A percentile compares a stretch with the other conserved stretches of the same genome.
Evolutionary conservation across 2,113 vertebrate species (phyloP).

Genomic region (Nymphicus hollandicus): DNA sequence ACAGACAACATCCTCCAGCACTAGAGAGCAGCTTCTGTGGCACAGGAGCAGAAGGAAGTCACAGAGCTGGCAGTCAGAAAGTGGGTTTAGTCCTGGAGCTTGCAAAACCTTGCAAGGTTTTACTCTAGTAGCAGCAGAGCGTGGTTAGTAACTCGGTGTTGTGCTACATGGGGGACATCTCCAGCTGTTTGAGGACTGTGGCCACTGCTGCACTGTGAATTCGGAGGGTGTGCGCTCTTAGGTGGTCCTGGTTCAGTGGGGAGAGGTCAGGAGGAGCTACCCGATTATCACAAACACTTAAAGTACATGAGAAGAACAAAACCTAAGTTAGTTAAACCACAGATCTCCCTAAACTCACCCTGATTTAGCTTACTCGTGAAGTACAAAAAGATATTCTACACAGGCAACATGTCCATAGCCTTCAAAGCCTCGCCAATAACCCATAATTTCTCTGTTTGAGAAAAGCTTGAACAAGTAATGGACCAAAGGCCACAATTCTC

Average conservation of each 20-base stretch:
- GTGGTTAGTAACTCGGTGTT: rapidly evolving
- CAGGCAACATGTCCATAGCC: not conserved
- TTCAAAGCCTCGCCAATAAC: not conserved
- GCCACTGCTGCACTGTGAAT: not conserved
- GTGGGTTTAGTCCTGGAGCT: not conserved
- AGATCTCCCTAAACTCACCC: not conserved
- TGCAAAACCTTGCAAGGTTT: not conserved
- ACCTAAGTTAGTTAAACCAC: no score
- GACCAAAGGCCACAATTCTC: not conserved
- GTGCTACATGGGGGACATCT: not conserved
- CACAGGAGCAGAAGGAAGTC: not conserved
- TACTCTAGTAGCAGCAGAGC: not conserved
- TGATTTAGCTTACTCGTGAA: not conserved
- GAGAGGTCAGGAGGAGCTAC: not conserved
- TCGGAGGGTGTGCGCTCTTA: rapidly evolving
- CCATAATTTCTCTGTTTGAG: not conserved
- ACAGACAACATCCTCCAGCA: not conserved
- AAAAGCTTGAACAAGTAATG: not conserved
- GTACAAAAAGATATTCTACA: rapidly evolving
- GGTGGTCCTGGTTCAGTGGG: not conserved
- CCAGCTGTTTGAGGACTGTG: rapidly evolving
- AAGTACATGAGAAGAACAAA: not conserved
- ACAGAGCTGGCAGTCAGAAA: not conserved
- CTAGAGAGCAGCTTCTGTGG: not conserved
- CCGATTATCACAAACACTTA: not conserved